A percentile compares a stretch with the other conserved stretches of the same genome.
Conservation (phyloP, 2,113 vertebrate species). For the Tetrax tetrax region DNA sequence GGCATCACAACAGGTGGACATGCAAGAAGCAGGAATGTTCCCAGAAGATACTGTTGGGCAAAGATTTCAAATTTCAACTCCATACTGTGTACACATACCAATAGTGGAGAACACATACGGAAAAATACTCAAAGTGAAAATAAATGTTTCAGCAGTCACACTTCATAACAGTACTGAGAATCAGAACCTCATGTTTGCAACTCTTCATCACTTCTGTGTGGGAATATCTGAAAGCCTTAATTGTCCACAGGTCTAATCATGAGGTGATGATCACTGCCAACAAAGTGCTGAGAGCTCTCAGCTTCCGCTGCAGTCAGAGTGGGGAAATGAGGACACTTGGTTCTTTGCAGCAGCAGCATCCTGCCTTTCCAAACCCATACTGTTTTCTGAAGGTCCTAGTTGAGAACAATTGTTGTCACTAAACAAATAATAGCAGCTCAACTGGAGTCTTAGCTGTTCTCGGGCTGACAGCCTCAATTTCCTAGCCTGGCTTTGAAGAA, state of each 20-base stretch:
- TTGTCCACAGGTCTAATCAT: background rate
- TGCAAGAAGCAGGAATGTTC: background rate
- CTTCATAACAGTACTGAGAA: background rate
- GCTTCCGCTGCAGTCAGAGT: background rate
- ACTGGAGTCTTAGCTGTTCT: background rate
- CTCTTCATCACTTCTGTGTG: background rate
- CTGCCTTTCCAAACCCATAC: background rate
- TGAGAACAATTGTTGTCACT: background rate
- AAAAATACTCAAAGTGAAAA: background rate
- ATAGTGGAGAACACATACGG: background rate
- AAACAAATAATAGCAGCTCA: background rate
- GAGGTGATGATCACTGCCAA: background rate
- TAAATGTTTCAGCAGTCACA: constrained; percentile 10
- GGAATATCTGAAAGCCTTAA: constrained; percentile 21
- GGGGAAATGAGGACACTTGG: background rate
- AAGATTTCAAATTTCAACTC: background rate
- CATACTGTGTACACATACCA: background rate
- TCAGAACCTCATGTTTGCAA: constrained; percentile 41
- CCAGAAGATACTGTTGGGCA: background rate
- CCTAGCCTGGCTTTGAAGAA: accelerated
- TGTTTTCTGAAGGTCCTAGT: background rate
- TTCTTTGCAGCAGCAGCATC: background rate
- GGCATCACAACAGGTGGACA: background rate
- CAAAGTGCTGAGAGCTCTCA: background rate
- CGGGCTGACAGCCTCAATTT: background rate